Conservation (phyloP, 2,797 vertebrate species). For the Apodemus agrarius region DNA sequence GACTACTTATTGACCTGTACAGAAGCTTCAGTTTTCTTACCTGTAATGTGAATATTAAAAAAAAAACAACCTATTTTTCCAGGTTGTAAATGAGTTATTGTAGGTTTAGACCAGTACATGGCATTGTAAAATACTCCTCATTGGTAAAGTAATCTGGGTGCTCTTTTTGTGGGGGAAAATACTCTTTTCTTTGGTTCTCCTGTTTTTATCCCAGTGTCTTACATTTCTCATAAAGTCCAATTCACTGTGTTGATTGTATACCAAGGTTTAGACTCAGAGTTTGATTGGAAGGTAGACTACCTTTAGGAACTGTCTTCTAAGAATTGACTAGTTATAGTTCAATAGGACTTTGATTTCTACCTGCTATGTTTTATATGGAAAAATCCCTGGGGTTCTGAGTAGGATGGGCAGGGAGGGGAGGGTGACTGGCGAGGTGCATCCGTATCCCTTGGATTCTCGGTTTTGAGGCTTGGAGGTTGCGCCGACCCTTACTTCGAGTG, state of each 20-base stretch:
- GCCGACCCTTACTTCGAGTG: background rate
- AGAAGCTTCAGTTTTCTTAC: slow-evolving; percentile 4
- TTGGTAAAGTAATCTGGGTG: slow-evolving; percentile 1
- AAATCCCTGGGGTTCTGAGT: background rate
- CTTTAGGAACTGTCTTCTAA: background rate
- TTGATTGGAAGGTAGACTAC: background rate
- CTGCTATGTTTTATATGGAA: background rate
- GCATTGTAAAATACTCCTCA: background rate
- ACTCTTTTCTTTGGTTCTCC: background rate
- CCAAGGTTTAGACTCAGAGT: slow-evolving; percentile 16
- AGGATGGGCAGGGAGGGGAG: background rate
- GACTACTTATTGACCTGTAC: background rate
- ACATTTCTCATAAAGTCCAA: background rate
- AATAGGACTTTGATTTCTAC: background rate
- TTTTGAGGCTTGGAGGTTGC: background rate
- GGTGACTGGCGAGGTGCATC: background rate
- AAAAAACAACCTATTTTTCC: background rate
- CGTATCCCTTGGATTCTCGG: background rate
- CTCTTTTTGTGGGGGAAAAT: background rate
- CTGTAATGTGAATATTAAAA: background rate
- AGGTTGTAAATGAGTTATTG: background rate
- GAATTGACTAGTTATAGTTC: background rate
- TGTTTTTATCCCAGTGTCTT: background rate
- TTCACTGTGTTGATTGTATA: background rate
- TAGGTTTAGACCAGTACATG: background rate